These are phyloP conservation scores for Coccyzus lansbergi DNA, from an alignment of 2,797 vertebrate genomes.

Conservation along the genomic window DNA sequence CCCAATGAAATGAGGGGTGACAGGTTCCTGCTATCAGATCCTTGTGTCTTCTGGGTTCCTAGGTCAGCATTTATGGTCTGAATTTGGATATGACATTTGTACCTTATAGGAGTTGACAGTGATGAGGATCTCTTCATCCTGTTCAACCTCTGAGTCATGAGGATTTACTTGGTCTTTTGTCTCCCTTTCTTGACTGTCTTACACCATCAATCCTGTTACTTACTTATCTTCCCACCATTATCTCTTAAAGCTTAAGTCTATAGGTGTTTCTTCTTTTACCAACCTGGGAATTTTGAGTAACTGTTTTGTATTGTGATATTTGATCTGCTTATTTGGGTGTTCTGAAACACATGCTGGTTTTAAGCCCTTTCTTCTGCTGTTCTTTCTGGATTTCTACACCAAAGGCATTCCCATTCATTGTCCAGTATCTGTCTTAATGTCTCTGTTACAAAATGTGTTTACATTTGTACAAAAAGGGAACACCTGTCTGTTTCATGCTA, in stretches of 20 bases:
- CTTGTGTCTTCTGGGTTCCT: neutral
- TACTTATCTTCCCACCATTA: neutral
- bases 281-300: neutral
- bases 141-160: neutral
- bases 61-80: neutral
- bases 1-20: neutral
- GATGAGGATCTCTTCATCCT: neutral
- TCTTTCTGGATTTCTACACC: neutral
- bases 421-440: neutral
- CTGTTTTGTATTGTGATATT: neutral
- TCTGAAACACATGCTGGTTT: neutral
- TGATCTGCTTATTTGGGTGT: neutral
- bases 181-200: neutral
- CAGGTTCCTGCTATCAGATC: neutral
- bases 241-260: neutral
- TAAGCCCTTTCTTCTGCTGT: neutral
- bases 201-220: neutral
- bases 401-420: neutral
- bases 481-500: neutral
- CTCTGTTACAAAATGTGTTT: neutral
- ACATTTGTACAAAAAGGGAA: neutral
- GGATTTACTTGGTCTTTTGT: neutral
- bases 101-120: neutral
- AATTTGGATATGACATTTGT: neutral
- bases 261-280: neutral